Percentiles rank a stretch among this genome's conserved stretches.
phyloP scores from a whole-genome alignment of 92 coral and sea anemone genomes.

The Meandrina meandrites region DNA sequence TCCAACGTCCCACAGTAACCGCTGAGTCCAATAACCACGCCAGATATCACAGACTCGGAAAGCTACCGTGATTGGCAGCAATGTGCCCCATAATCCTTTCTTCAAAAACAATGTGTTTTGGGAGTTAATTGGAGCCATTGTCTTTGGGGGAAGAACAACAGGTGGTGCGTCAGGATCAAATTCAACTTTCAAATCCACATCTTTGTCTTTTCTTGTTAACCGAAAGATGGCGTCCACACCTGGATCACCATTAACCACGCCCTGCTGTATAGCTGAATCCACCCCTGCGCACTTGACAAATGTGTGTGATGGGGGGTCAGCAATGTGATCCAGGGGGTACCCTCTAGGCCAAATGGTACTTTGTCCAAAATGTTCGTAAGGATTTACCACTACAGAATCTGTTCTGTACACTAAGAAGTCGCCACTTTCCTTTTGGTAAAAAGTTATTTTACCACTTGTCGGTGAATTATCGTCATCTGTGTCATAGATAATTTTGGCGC shows the following conservation, averaged over 20 bases:
- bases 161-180: conserved; percentile 79
- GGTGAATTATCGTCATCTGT: conserved; percentile 42
- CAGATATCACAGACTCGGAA: conserved; percentile 97
- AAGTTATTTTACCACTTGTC: conserved; percentile 74
- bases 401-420: conserved; percentile 80
- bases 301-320: conserved; percentile 78
- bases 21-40: conserved; percentile 98
- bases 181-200: conserved; percentile 78
- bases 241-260: conserved; percentile 98
- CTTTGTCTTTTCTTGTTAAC: conserved; percentile 87
- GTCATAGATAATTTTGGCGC: conserved; percentile 83
- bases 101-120: conserved; percentile 90
- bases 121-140: conserved; percentile 92
- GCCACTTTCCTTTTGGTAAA: conserved; percentile 61
- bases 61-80: conserved; percentile 85
- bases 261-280: conserved; percentile 83
- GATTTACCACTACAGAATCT: conserved; percentile 63
- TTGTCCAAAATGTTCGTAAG: conserved; percentile 96
- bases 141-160: conserved; percentile 82
- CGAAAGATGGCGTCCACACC: conserved; percentile 95
- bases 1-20: conserved; percentile 91
- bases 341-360: conserved; percentile 98
- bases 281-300: conserved; percentile 79
- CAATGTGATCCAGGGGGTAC: conserved; percentile 89
- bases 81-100: conserved; percentile 81